A percentile compares a stretch with the other conserved stretches of the same genome.
phyloP scores from a whole-genome alignment of 2,113 vertebrate species.

The Zapus hudsonius region DNA sequence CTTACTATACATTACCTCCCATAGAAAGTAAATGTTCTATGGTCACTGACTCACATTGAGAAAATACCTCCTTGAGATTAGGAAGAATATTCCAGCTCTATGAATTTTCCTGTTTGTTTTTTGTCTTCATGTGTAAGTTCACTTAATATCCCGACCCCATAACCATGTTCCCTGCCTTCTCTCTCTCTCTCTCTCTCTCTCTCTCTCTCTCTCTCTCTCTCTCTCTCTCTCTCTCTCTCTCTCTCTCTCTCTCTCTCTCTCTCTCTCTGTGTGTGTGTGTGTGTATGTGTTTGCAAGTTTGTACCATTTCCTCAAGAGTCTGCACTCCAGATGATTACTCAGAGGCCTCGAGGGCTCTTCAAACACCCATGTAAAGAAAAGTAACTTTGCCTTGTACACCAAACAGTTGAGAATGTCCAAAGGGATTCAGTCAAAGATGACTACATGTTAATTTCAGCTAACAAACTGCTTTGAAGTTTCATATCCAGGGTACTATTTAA shows the following conservation, averaged over 20 bases:
- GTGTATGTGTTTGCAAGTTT: background rate
- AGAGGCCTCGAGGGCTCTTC: conserved; percentile 4
- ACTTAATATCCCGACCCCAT: background rate
- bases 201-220: too few species aligned
- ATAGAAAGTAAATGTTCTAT: conserved; percentile 18
- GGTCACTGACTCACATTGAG: background rate
- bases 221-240: too few species aligned
- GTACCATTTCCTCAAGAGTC: conserved; percentile 21
- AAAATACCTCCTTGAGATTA: background rate
- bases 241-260: too few species aligned
- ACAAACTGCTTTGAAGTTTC: conserved; percentile 12
- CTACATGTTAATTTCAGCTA: conserved; percentile 42
- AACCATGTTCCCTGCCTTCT: background rate
- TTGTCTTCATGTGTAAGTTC: conserved; percentile 32
- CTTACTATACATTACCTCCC: background rate
- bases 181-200: too few species aligned
- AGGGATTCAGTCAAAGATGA: conserved; percentile 15
- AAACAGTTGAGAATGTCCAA: conserved; percentile 14
- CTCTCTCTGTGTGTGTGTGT: too few species aligned
- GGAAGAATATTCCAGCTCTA: background rate
- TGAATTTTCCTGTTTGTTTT: background rate
- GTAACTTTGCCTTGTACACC: conserved; percentile 30
- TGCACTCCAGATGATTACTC: conserved; percentile 17
- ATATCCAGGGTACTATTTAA: conserved; percentile 40
- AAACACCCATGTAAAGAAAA: conserved; percentile 45